phyloP scores from a whole-genome alignment of 2,888 invertebrate genomes.

The Gryllus longicercus region DNA sequence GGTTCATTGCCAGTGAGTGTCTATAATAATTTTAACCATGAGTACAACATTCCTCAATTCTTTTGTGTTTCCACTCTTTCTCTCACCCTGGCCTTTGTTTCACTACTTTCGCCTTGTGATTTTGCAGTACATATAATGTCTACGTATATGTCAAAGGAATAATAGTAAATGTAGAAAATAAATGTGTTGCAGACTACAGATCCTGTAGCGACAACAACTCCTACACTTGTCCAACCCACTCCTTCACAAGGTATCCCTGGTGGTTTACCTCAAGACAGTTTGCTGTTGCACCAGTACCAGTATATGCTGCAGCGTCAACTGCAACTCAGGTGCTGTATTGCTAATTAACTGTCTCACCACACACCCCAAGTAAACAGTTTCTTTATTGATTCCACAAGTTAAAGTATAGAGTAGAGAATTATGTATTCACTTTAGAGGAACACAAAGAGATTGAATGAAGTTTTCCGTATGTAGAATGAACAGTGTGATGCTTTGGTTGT shows the following conservation, averaged over 20 bases:
- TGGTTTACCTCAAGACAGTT: slow-evolving; percentile 36
- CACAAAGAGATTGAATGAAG: neutral
- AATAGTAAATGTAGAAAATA: neutral
- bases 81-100: neutral
- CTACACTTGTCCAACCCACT: slow-evolving; percentile 23
- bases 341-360: too few relatives aligned
- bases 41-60: too few relatives aligned
- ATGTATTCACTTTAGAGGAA: neutral
- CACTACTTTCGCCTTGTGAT: neutral
- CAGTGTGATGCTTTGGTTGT: too few relatives aligned
- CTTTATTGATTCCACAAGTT: neutral
- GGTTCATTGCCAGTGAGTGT: too few relatives aligned
- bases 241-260: slow-evolving; percentile 29
- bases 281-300: slow-evolving; percentile 38
- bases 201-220: slow-evolving; percentile 9
- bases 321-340: slow-evolving; percentile 31
- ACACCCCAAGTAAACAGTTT: neutral
- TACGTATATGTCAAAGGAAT: neutral
- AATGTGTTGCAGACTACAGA: slow-evolving; percentile 11
- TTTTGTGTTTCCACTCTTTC: neutral
- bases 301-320: slow-evolving; percentile 37
- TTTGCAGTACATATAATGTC: neutral
- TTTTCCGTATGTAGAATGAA: too few relatives aligned
- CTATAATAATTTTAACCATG: too few relatives aligned
- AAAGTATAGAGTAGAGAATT: neutral